Evolutionary conservation across 2,113 vertebrate genomes (phyloP).

Genomic region (Laticauda colubrina): DNA sequence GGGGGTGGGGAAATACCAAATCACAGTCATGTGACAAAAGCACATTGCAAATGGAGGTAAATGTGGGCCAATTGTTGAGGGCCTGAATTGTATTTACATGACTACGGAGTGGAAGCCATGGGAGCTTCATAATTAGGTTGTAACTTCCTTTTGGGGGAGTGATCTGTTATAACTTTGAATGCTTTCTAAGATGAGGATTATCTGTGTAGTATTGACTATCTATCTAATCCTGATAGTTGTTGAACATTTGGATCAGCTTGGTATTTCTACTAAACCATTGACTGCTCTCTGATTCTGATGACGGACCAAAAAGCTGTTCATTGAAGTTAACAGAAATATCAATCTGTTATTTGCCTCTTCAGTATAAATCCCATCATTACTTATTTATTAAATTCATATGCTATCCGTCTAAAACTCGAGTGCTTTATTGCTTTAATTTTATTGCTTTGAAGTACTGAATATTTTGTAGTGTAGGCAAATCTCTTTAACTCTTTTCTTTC

Average conservation of each 20-base stretch:
- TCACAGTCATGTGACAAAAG: background rate
- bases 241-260: background rate
- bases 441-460: background rate
- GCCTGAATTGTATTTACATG: background rate
- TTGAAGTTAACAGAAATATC: background rate
- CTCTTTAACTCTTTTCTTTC: constrained; percentile 7
- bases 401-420: background rate
- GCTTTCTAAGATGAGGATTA: background rate
- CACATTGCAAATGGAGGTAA: background rate
- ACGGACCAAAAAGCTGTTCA: background rate
- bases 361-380: background rate
- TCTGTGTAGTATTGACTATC: background rate
- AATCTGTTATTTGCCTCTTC: background rate
- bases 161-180: background rate
- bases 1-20: background rate
- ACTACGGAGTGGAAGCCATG: background rate
- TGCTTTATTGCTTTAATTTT: background rate
- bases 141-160: background rate
- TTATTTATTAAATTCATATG: background rate
- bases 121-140: background rate
- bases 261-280: background rate
- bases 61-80: background rate
- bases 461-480: background rate
- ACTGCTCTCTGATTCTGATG: background rate
- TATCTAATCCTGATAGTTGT: background rate